Evolutionary conservation across 2,797 vertebrate species (phyloP), one percentile per base, ranked within the genome.

Genomic region (Parauchenoglanis ngamensis): DNA sequence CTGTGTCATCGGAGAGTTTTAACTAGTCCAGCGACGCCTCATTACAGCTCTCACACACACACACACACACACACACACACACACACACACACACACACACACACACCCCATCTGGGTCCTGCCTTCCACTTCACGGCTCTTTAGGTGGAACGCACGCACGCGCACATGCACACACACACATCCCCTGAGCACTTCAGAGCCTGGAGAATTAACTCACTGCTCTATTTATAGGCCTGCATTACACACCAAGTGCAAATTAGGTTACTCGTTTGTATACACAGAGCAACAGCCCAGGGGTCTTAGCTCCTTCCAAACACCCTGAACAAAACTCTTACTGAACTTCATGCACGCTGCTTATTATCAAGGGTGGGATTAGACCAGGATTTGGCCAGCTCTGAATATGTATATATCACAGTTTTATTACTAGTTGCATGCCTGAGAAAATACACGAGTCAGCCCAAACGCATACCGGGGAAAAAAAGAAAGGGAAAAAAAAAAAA

Each of bases 181-280:
- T 78, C 73, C 73, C 65, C 40, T 31, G 84, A 89, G 86, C 90
- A 89, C 92, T 85, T 83, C 77, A 77, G 87, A 84, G 85, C 85
- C 91, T 88, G 89, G 25, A 87, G 84, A 85, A 90, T 91, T 90
- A 89, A 89, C 88, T 89, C 90, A 25, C 89, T 86, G 83, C 89
- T 89, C 89, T 90, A 86, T 91, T 91, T 85, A 89, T 91, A 89
- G 93, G 92, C 94, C 92, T 95, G 92, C 91, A 92, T 95, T 95
- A 95, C 95, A 94, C 94, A 92, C 85, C 91, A 93, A 94, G 95
- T 95, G 95, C 92, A 95, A 95, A 96, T 95, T 94, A 95, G 93
- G 94, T 95, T 94, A 94, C 83, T 90, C 92, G 92, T 91, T 93
- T 94, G 93, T 94, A 91, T 91, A 93, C 93, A 93, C 89, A 89